Base-by-base conservation (phyloP, 2,797 vertebrate genomes). In the Spinus olivaceus region DNA sequence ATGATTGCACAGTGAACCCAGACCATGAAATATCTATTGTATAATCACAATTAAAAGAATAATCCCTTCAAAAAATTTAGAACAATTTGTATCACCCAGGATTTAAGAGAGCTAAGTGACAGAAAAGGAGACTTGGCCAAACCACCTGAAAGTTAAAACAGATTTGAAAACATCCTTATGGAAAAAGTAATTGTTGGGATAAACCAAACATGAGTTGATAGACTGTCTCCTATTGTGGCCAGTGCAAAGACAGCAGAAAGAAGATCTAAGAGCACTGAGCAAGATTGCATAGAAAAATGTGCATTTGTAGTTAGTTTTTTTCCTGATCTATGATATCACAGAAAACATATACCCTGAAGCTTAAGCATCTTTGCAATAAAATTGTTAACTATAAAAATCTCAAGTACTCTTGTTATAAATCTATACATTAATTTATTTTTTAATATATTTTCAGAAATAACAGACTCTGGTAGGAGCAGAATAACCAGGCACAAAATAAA, bases 11-110 rank as follows among this genome's bases (percentile, higher is more conserved):
- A 88, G 94, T 92, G 92, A 97, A 84, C 92, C 94, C 87, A 96
- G 82, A 91, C 96, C 96, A 95, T 96, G 54, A 97, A 97, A 96
- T 90, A 94, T 90, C 86, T 73, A 73, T 93, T 96, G 59, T 93
- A 96, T 91, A 96, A 96, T 94, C 15, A 15, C 86, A 97, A 97
- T 96, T 97, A 97, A 95, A 97, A 95, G 66, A 95, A 96, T 98
- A 98, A 97, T 97, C 92, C 69, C 91, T 96, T 70, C 23, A 91
- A 96, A 97, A 96, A 96, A 92, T 89, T 92, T 97, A 80, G 84
- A 97, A 83, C 64, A 90, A 96, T 97, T 97, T 96, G 77, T 97
- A 96, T 86, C 95, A 85, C 50, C 8, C 56, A 90, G 90, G 82
- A 94, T 96, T 97, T 96, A 88, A 96, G 76, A 92, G 78, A 96